Base-by-base conservation (phyloP, 1,140 invertebrate species). In the Holcopasites calliopsidis region DNA sequence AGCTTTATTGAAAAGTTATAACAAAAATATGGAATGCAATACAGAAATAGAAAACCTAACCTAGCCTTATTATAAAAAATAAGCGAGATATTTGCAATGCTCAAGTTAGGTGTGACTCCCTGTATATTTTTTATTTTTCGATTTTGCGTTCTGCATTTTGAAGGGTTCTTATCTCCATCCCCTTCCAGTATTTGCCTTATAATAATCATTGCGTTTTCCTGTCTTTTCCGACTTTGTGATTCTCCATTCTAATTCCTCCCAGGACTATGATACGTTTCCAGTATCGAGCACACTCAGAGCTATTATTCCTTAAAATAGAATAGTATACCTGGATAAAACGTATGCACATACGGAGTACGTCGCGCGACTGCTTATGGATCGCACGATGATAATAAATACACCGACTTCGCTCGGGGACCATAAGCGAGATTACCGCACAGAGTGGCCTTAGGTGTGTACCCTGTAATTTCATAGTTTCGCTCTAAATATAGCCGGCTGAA, bases 281-380 rank as follows among this genome's bases (percentile, higher is more conserved):
- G 7, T 13, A 26, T 49, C 21, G 31, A 60, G n/a, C n/a, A 21
- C 33, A 28, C 0, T 13, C 13, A 35, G 7, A 16, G 11, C 6
- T 13, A 31, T 62, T 49, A 42, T 62, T 50, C 21, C 58, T 64
- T 5, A 42, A 64, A 52, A 62, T 64, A 72, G 44, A 28, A 13
- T 0, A 8, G 21, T 1, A n/a, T 8, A 47, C 44, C 6, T 21
- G 57, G 38, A 71, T 61, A 40, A 60, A 38, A 71, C 33, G 28
- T 21, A 35, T 18, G 23, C 16, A 11, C 23, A 11, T 21, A 38
- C 23, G 0, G 40, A 44, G 40, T 44, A 18, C 26, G 44, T 28
- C 23, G 57, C 3, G 18, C 44, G 23, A n/a, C 54, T 23, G 40
- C n/a, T 35, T 33, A 38, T 49, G 26, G 31, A 60, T 50, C 44